Evolutionary conservation across 1,140 invertebrate species (phyloP).

Genomic region (Kradibia gibbosae): DNA sequence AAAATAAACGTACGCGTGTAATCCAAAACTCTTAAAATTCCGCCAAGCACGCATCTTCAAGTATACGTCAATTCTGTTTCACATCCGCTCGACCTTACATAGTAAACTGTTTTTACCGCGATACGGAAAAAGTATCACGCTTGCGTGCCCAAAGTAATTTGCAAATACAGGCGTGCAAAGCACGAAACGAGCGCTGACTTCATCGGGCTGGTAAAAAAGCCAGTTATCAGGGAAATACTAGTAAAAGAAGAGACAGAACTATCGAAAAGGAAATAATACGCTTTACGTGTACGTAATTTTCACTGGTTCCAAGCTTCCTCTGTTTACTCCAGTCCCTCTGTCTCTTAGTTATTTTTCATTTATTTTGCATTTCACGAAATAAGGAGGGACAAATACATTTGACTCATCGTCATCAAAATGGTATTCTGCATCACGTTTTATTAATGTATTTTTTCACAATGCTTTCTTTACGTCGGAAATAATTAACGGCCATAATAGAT

Average conservation of each 20-base stretch:
- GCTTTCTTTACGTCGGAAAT: no score
- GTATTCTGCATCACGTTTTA: no score
- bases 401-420: no score
- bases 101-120: conserved; percentile 15
- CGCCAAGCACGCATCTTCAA: conserved; percentile 6
- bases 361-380: no score
- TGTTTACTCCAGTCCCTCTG: no score
- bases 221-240: not conserved
- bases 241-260: not conserved
- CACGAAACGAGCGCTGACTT: conserved; percentile 8
- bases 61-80: conserved; percentile 20
- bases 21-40: not conserved
- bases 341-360: no score
- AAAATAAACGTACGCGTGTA: not conserved
- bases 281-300: not conserved
- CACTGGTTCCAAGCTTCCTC: not conserved
- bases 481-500: no score
- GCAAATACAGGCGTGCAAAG: not conserved
- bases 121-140: conserved; percentile 32
- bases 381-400: no score
- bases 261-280: conserved; percentile 1
- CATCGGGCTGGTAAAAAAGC: conserved; percentile 5
- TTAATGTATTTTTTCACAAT: no score
- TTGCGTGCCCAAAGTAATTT: conserved; percentile 21
- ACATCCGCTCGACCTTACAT: not conserved